Conservation (phyloP, 1,140 invertebrate genomes). For the Papilio dardanus region DNA sequence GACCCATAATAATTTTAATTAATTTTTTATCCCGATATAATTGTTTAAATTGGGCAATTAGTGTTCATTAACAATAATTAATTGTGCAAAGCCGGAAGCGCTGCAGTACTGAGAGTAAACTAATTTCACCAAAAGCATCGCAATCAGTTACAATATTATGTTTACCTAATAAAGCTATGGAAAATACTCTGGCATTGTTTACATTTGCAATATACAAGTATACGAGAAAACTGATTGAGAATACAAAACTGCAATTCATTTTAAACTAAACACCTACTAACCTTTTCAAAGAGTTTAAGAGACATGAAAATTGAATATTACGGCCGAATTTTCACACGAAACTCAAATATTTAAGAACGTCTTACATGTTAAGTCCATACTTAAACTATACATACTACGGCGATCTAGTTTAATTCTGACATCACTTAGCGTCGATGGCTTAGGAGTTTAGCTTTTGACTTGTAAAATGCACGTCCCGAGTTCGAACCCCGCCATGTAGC, state of each 20-base stretch:
- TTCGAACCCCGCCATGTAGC: no score
- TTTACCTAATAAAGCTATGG: neutral
- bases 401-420: no score
- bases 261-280: neutral
- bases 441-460: no score
- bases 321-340: no score
- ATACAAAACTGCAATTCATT: neutral
- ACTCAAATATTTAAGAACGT: no score
- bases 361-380: neutral
- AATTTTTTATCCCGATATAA: neutral
- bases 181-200: neutral
- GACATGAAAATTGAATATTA: no score
- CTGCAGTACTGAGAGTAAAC: neutral
- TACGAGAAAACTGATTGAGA: no score
- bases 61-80: constrained; percentile 3
- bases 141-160: constrained; percentile 12
- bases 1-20: neutral
- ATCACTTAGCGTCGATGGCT: no score
- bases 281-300: no score
- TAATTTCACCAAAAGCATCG: constrained; percentile 17
- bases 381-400: neutral
- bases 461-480: no score
- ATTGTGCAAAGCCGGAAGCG: constrained; percentile 12
- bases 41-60: constrained; percentile 15
- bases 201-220: neutral